Conservation (phyloP, 2,888 invertebrate species). For the Catocala sponsa region DNA sequence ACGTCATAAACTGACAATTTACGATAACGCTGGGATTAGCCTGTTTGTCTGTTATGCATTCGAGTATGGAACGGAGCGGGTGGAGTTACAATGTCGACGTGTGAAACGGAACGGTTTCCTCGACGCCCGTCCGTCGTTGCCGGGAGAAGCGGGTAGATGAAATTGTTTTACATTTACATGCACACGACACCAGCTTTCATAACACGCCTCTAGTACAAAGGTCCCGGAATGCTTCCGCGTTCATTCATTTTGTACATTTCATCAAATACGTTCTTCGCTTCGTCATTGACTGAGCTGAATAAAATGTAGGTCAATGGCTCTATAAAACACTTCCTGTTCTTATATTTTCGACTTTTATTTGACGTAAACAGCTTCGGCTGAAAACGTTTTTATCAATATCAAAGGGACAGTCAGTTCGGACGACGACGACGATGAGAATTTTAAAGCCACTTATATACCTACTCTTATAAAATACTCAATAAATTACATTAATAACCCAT, state of each 20-base stretch:
- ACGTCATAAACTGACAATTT: slow-evolving; percentile 89
- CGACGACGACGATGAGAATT: slow-evolving; percentile 19
- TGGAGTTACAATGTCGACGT: slow-evolving; percentile 64
- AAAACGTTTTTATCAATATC: slow-evolving; percentile 39
- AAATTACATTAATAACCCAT: slow-evolving; percentile 16
- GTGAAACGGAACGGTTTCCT: slow-evolving; percentile 63
- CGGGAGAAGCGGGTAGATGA: slow-evolving; percentile 51
- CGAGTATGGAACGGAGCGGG: slow-evolving; percentile 65
- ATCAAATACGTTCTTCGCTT: slow-evolving; percentile 58
- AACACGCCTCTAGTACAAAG: slow-evolving; percentile 56
- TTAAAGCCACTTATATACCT: slow-evolving; percentile 19
- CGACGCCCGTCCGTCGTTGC: slow-evolving; percentile 38
- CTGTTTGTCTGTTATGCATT: slow-evolving; percentile 87
- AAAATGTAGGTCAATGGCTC: slow-evolving; percentile 57
- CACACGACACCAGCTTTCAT: slow-evolving; percentile 63
- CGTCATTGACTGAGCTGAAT: slow-evolving; percentile 53
- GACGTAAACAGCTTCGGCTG: slow-evolving; percentile 33
- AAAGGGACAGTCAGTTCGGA: slow-evolving; percentile 26
- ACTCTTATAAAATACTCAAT: slow-evolving; percentile 15
- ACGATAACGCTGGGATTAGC: slow-evolving; percentile 88
- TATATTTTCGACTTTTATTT: slow-evolving; percentile 46
- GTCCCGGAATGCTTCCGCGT: slow-evolving; percentile 52
- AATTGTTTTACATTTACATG: slow-evolving; percentile 75
- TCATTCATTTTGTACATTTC: slow-evolving; percentile 58
- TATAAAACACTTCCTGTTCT: slow-evolving; percentile 49